Conservation (phyloP, 1,140 invertebrate genomes). For the Musca vetustissima region DNA sequence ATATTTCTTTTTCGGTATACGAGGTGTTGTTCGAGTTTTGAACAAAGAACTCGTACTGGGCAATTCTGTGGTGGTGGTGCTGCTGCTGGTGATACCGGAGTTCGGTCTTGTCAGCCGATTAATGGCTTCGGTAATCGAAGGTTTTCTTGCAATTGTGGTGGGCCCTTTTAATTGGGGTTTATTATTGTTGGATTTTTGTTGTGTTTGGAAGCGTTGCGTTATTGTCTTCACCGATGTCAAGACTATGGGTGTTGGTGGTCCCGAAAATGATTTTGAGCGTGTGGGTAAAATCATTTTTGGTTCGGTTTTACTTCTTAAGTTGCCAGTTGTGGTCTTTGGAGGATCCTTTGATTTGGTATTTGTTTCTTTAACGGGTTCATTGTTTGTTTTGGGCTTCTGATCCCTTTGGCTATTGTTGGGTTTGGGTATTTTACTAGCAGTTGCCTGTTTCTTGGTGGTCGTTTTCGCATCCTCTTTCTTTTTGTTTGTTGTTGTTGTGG, state of each 20-base stretch:
- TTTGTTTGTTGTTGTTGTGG: not conserved
- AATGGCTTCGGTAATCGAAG: conserved; percentile 48
- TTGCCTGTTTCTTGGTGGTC: not conserved
- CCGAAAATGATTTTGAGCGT: conserved; percentile 52
- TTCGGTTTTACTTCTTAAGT: not conserved
- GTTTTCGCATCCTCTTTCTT: not conserved
- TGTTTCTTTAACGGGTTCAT: conserved; percentile 12
- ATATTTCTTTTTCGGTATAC: conserved; percentile 57
- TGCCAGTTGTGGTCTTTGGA: too few species aligned
- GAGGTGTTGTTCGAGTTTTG: conserved; percentile 37
- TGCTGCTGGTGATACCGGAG: conserved; percentile 29
- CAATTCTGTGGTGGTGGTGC: conserved; percentile 24
- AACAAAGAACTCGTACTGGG: conserved; percentile 33
- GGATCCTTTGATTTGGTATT: too few species aligned
- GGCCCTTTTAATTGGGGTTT: conserved; percentile 41
- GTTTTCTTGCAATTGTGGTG: conserved; percentile 36
- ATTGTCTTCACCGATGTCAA: conserved; percentile 59
- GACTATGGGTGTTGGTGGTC: conserved; percentile 40
- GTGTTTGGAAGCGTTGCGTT: conserved; percentile 60
- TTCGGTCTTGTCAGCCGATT: conserved; percentile 39
- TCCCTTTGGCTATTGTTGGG: conserved; percentile 34
- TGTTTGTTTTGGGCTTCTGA: conserved; percentile 47
- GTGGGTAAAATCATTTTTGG: conserved; percentile 38
- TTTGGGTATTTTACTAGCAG: conserved; percentile 14
- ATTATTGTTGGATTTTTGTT: conserved; percentile 33